Evolutionary conservation across 2,797 vertebrate genomes (phyloP), one percentile per base, ranked within the genome.

Genomic region (Myotis findleyi): DNA sequence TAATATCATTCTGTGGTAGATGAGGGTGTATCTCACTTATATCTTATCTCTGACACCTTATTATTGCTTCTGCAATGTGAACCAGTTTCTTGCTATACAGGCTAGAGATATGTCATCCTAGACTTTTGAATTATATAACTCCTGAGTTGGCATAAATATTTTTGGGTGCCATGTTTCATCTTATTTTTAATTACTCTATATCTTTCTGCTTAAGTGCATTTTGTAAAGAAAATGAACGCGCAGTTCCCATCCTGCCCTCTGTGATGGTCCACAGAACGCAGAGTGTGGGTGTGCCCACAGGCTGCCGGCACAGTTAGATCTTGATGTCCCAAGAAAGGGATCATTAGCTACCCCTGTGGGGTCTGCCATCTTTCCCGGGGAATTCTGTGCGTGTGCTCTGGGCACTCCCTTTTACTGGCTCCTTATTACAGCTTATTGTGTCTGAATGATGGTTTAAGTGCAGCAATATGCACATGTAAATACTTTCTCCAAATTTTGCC

Each of bases 301-400:
- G 94, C 79, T 55, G 20, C n/a, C 80, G 25, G 59, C 9, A 59
- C 38, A 49, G 86, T 41, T 66, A 75, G 94, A 69, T 72, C 76
- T 57, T 44, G 14, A 27, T 88, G 77, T 97, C 94, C 83, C 17
- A 66, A 36, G 87, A 81, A 88, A 64, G 13, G 77, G 88, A 21
- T 47, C 64, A 30, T 57, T 90, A 76, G 30, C 17, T 44, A 16
- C 41, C 68, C 68, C 88, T 41, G 6, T 23, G 59, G 21, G 41
- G 73, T 16, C 16, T 66, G 55, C 66, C 11, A 7, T 30, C 18
- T 57, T 64, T 49, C 30, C 72, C 6, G 2, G 44, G 64, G 93
- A 82, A 92, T 59, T 84, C 66, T 7, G 16, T 66, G 21, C 83
- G 49, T 20, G 33, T 14, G 16, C 17, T 53, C 77, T 77, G 72